Conservation (phyloP, 2,113 vertebrate species). For the Gasterosteus aculeatus region DNA sequence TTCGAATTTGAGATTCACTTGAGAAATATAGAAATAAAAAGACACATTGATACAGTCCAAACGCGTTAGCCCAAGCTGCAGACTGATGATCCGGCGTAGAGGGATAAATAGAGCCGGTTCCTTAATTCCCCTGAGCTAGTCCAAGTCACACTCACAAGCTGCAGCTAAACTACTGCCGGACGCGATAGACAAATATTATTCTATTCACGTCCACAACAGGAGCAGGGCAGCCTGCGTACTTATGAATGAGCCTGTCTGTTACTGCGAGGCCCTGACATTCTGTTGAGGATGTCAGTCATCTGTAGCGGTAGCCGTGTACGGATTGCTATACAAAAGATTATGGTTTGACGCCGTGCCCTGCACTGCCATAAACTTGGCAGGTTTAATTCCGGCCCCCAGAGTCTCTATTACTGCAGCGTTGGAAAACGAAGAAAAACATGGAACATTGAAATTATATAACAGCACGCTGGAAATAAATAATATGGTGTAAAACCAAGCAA, state of each 20-base stretch:
- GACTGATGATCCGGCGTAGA: neutral
- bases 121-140: constrained; percentile 12
- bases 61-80: neutral
- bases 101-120: neutral
- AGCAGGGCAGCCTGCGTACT: constrained; percentile 41
- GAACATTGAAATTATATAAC: constrained; percentile 37
- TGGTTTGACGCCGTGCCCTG: constrained; percentile 54
- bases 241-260: constrained; percentile 78
- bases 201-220: constrained; percentile 59
- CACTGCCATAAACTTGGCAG: constrained; percentile 40
- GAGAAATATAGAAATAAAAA: neutral
- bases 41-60: neutral
- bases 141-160: constrained; percentile 37
- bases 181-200: constrained; percentile 86
- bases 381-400: constrained; percentile 10
- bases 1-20: neutral
- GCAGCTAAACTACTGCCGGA: constrained; percentile 76
- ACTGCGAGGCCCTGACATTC: constrained; percentile 70
- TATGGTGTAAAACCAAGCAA: constrained; percentile 42
- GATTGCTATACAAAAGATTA: constrained; percentile 53
- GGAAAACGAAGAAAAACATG: constrained; percentile 21
- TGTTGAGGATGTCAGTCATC: constrained; percentile 57
- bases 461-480: constrained; percentile 45
- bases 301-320: constrained; percentile 20
- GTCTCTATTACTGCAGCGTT: constrained; percentile 3